phyloP scores from a whole-genome alignment of 2,113 vertebrate genomes.

The Irena cyanogastra region DNA sequence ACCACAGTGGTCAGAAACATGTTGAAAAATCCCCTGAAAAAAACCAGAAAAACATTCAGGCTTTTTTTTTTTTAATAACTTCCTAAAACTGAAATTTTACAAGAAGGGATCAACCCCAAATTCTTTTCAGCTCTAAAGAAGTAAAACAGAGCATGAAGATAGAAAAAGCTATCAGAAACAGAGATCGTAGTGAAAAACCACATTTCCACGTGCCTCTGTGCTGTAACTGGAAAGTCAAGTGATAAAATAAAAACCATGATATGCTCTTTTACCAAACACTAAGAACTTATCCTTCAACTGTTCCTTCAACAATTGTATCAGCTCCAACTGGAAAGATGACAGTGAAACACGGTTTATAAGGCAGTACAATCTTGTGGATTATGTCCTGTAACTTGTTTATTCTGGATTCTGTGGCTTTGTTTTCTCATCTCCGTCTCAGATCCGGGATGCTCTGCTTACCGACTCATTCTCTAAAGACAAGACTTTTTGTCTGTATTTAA shows the following conservation, averaged over 20 bases:
- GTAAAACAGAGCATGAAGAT: not conserved
- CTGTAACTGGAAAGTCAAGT: not conserved
- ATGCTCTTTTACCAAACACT: conserved; percentile 3
- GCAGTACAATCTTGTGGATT: not conserved
- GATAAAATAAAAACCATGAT: not conserved
- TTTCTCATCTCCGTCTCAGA: not conserved
- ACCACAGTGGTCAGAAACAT: not conserved
- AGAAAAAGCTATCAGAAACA: not conserved
- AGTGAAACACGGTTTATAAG: not conserved
- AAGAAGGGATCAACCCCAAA: not conserved
- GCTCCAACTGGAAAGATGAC: not conserved
- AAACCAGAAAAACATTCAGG: not conserved
- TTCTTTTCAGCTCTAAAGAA: not conserved
- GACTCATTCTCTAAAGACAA: not conserved
- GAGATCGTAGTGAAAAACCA: not conserved
- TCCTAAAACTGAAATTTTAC: not conserved
- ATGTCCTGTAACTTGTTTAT: not conserved
- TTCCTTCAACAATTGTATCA: not conserved
- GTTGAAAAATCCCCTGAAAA: not conserved
- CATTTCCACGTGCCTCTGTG: not conserved
- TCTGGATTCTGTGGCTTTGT: not conserved
- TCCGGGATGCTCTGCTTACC: not conserved
- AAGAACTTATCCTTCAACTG: not conserved
- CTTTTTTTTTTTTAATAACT: not conserved
- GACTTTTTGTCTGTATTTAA: not conserved